Base-by-base conservation (phyloP, 2,113 vertebrate species). In the Pan paniscus region DNA sequence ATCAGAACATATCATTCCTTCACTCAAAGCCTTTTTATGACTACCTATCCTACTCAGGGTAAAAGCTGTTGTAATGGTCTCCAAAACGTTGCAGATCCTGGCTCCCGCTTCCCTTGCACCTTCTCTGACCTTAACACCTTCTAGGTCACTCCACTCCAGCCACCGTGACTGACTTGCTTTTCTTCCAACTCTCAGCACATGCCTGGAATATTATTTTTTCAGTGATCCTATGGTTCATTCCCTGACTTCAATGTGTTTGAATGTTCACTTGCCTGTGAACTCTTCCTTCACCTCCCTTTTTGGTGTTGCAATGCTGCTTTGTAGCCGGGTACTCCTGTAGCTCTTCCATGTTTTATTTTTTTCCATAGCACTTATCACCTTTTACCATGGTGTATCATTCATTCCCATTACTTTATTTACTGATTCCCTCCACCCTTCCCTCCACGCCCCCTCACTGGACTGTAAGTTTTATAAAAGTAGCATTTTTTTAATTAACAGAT, bases 361-460 rank as follows among this genome's bases (percentile, higher is more conserved):
- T 38, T 48, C 32, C 20, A 50, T 13, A n/a, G 25, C 6, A 30
- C 25, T 23, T 43, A 27, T 2, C 40, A 68, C 32, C 38, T 75
- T 46, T 48, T 27, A 73, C 30, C 23, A 3, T n/a, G 27, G 38
- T 30, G 5, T n/a, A 10, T 57, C 13, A 35, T 35, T 89, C 27
- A 59, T 78, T 61, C 22, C 43, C 22, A 35, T 86, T 73, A 46
- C 80, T 67, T 90, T 72, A 2, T 20, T 76, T 48, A 79, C 10
- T 35, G 23, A 8, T 67, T 87, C 1, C n/a, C n/a, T 8, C 6
- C 3, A 73, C 8, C 7, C 1, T 30, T 5, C 5, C 5, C 8
- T 23, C 13, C 35, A 6, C 17, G 18, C 40, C 72, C 72, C 5
- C 17, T 50, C 10, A 20, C 22, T 57, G 38, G 46, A 89, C 30